Evolutionary conservation across 2,113 vertebrate genomes (phyloP).

Genomic region (Phycodurus eques): DNA sequence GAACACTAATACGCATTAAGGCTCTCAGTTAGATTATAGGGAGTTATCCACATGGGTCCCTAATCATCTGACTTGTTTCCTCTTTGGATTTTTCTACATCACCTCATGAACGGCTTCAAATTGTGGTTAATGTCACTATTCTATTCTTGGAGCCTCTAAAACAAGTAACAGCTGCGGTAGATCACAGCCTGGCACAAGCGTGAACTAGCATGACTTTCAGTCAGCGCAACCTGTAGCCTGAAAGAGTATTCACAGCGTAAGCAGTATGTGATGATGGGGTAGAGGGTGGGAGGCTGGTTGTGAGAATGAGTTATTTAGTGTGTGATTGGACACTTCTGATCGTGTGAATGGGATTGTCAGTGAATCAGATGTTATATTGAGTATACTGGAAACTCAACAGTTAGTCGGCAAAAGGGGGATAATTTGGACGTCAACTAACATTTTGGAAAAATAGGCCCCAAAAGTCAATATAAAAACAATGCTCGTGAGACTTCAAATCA

Average conservation of each 20-base stretch:
- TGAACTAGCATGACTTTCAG: slow-evolving; percentile 20
- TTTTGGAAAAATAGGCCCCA: no score
- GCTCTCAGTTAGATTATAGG: neutral
- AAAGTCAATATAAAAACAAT: no score
- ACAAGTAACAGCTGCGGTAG: slow-evolving; percentile 37
- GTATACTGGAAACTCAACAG: neutral
- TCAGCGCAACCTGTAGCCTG: slow-evolving; percentile 12
- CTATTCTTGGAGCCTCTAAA: slow-evolving; percentile 42
- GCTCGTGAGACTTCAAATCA: no score
- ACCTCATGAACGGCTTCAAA: slow-evolving; percentile 14
- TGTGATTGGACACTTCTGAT: neutral
- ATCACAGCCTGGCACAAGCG: slow-evolving; percentile 17
- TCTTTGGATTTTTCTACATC: slow-evolving; percentile 2
- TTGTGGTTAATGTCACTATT: slow-evolving; percentile 28
- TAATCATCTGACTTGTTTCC: slow-evolving; percentile 1
- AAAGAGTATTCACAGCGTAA: slow-evolving; percentile 3
- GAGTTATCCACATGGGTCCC: slow-evolving; percentile 3
- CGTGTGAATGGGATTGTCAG: slow-evolving; percentile 3
- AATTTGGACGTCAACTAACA: no score
- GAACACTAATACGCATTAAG: neutral
- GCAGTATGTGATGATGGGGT: slow-evolving; percentile 1
- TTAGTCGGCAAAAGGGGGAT: no score
- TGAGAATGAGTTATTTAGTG: slow-evolving; percentile 10
- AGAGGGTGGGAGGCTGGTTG: neutral
- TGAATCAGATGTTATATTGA: slow-evolving; percentile 7